These are phyloP conservation scores for Proteles cristata DNA, from an alignment of 2,113 vertebrate species.

Conservation along the genomic window DNA sequence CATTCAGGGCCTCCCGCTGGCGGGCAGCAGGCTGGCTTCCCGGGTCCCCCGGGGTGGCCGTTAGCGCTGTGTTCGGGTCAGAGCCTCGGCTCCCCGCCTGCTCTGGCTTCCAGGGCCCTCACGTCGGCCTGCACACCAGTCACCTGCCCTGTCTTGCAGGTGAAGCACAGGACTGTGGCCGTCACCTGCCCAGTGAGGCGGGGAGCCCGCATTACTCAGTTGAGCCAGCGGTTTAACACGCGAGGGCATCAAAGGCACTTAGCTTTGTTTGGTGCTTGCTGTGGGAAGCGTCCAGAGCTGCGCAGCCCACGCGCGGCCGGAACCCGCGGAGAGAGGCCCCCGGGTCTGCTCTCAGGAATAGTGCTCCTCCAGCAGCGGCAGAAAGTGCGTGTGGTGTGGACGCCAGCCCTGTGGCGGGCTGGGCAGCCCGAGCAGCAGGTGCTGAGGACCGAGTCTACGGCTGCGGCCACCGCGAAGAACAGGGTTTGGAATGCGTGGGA, in stretches of 20 bases:
- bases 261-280: neutral
- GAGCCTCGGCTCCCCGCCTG: neutral
- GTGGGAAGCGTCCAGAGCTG: neutral
- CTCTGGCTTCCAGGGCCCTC: neutral
- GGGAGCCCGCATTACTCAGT: rapidly evolving
- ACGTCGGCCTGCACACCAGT: rapidly evolving
- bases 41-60: rapidly evolving
- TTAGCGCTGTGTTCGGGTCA: rapidly evolving
- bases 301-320: rapidly evolving
- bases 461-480: neutral
- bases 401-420: rapidly evolving
- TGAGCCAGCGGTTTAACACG: rapidly evolving
- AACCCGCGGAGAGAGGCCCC: neutral
- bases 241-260: rapidly evolving
- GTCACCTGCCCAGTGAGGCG: rapidly evolving
- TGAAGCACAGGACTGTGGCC: rapidly evolving
- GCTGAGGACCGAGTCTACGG: neutral
- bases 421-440: rapidly evolving
- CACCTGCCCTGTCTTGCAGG: neutral
- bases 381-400: rapidly evolving
- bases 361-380: rapidly evolving
- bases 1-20: neutral
- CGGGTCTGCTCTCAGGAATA: too few relatives aligned
- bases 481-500: neutral
- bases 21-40: rapidly evolving